Evolutionary conservation across 1,140 invertebrate species (phyloP).

Genomic region (Hydropsyche tenuis): DNA sequence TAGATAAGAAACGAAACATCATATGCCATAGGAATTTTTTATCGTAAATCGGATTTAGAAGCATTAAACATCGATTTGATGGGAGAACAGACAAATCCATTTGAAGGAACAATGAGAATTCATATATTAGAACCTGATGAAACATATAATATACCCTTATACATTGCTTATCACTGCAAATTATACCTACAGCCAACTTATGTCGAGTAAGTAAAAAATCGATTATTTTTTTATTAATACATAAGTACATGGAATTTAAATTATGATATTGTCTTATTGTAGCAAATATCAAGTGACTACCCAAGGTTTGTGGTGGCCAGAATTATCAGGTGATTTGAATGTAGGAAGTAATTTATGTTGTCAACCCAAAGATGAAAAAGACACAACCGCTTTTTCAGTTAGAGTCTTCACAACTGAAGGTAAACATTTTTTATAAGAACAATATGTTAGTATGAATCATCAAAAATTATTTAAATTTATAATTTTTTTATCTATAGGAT

Average conservation of each 20-base stretch:
- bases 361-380: slow-evolving; percentile 65
- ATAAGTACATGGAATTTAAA: neutral
- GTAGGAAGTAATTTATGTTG: slow-evolving; percentile 69
- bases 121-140: slow-evolving; percentile 76
- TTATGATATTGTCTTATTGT: neutral
- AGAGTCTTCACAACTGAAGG: slow-evolving; percentile 64
- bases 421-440: slow-evolving; percentile 45
- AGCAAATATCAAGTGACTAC: slow-evolving; percentile 73
- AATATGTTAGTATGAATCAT: neutral
- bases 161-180: slow-evolving; percentile 81
- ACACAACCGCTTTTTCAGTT: slow-evolving; percentile 68
- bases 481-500: slow-evolving; percentile 39
- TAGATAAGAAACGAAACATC: slow-evolving; percentile 82
- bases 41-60: slow-evolving; percentile 73
- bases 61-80: slow-evolving; percentile 67
- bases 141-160: slow-evolving; percentile 76
- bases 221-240: neutral
- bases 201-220: slow-evolving; percentile 67
- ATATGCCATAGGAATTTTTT: slow-evolving; percentile 75
- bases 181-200: slow-evolving; percentile 77
- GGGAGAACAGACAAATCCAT: slow-evolving; percentile 76
- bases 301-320: slow-evolving; percentile 81
- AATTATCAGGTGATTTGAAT: slow-evolving; percentile 71
- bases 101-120: slow-evolving; percentile 76
- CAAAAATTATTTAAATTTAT: neutral